phyloP scores from a whole-genome alignment of 2,888 invertebrate species.

The Ophion ventricosus region DNA sequence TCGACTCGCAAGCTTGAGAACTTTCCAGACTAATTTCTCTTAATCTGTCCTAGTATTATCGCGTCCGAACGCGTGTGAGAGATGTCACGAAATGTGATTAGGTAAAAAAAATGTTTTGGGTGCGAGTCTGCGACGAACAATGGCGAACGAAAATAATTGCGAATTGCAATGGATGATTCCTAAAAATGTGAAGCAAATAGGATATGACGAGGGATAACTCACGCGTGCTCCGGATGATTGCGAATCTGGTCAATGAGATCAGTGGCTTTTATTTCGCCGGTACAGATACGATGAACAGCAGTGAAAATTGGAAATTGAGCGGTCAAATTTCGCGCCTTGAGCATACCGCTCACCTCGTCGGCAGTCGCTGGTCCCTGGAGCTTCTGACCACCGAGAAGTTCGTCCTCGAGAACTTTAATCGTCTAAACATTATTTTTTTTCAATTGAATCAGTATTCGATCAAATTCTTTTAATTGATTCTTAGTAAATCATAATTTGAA shows the following conservation, averaged over 20 bases:
- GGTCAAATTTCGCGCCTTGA: constrained; percentile 93
- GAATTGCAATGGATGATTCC: neutral
- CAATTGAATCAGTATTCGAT: too few species aligned
- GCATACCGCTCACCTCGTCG: constrained; percentile 97
- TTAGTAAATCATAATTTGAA: too few species aligned
- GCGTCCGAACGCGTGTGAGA: constrained; percentile 2
- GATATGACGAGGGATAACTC: constrained; percentile 83
- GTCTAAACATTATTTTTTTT: constrained; percentile 83
- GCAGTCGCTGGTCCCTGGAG: constrained; percentile 99
- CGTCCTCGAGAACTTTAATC: constrained; percentile 95
- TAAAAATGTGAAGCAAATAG: neutral
- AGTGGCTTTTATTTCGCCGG: constrained; percentile 90
- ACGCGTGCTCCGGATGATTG: constrained; percentile 98
- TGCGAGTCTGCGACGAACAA: constrained; percentile 70
- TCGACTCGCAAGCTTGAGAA: constrained; percentile 3
- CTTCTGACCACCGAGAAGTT: constrained; percentile 98
- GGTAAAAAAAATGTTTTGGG: constrained; percentile 71
- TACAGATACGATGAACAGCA: constrained; percentile 97
- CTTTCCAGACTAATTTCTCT: constrained; percentile 37
- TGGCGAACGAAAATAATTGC: constrained; percentile 29
- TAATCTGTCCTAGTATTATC: constrained; percentile 21
- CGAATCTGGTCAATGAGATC: constrained; percentile 96
- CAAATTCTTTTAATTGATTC: too few species aligned
- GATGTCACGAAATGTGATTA: constrained; percentile 23
- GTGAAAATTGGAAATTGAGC: constrained; percentile 98